Conservation (phyloP, 2,113 vertebrate species). For the Mus pahari region DNA sequence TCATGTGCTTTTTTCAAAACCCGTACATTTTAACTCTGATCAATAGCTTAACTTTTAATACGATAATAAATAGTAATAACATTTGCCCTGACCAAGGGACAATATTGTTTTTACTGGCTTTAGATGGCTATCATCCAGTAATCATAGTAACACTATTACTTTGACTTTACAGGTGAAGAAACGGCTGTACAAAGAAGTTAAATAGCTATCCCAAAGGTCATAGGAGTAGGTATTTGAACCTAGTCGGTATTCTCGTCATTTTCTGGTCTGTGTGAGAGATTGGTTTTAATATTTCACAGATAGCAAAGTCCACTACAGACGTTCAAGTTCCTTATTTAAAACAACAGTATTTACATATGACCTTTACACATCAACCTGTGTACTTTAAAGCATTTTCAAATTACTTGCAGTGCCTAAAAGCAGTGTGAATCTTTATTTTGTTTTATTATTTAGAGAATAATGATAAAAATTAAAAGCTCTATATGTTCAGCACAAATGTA, state of each 20-base stretch:
- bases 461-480: background rate
- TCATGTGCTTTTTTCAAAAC: constrained; percentile 6
- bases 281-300: background rate
- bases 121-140: background rate
- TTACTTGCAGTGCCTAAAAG: background rate
- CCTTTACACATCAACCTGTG: background rate
- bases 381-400: background rate
- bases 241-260: background rate
- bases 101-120: constrained; percentile 21
- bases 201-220: background rate
- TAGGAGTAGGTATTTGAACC: background rate
- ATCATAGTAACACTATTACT: background rate
- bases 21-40: background rate
- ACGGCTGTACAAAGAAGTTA: constrained; percentile 6
- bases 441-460: background rate
- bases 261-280: background rate
- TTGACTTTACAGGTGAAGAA: constrained; percentile 53
- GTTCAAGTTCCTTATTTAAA: background rate
- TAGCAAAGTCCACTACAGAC: background rate
- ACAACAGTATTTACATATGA: background rate
- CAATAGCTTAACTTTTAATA: constrained; percentile 23
- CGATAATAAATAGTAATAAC: background rate
- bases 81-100: constrained; percentile 26
- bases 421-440: background rate
- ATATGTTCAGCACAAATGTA: background rate